Evolutionary conservation across 2,888 invertebrate genomes (phyloP).

Genomic region (Papilio demoleus): DNA sequence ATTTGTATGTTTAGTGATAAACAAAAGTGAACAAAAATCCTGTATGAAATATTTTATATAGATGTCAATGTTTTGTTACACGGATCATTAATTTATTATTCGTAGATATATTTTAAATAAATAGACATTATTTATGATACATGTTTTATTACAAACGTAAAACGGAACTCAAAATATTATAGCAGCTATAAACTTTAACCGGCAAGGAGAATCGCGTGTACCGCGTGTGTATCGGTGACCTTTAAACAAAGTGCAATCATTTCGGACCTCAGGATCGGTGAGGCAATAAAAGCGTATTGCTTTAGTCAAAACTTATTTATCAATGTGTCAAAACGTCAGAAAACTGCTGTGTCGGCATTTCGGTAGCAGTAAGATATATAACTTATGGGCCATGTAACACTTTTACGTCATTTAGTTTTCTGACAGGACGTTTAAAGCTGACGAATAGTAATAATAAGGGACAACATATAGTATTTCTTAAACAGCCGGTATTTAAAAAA

Average conservation of each 20-base stretch:
- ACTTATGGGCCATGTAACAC: slow-evolving; percentile 2
- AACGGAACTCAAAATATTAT: slow-evolving; percentile 3
- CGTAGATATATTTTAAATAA: background rate
- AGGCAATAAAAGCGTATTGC: slow-evolving; percentile 41
- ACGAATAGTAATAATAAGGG: background rate
- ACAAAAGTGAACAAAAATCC: background rate
- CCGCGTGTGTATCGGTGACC: slow-evolving; percentile 31
- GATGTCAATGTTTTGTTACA: background rate
- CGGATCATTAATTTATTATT: background rate
- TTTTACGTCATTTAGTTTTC: slow-evolving; percentile 6
- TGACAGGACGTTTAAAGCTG: slow-evolving; percentile 1
- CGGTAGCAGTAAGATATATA: slow-evolving; percentile 17
- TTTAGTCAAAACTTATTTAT: slow-evolving; percentile 43
- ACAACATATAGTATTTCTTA: too few relatives aligned
- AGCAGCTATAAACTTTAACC: slow-evolving; percentile 10
- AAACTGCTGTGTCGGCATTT: slow-evolving; percentile 17
- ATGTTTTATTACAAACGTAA: slow-evolving; percentile 10
- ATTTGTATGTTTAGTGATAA: background rate
- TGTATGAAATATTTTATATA: too few relatives aligned
- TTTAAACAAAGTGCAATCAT: slow-evolving; percentile 34
- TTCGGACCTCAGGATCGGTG: slow-evolving; percentile 41
- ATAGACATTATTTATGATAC: background rate
- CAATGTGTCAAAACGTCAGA: slow-evolving; percentile 51
- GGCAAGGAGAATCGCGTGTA: slow-evolving; percentile 10
- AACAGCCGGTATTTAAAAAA: background rate